These are phyloP conservation scores for Arctopsyche grandis DNA, from an alignment of 1,140 invertebrate genomes.

Conservation along the genomic window DNA sequence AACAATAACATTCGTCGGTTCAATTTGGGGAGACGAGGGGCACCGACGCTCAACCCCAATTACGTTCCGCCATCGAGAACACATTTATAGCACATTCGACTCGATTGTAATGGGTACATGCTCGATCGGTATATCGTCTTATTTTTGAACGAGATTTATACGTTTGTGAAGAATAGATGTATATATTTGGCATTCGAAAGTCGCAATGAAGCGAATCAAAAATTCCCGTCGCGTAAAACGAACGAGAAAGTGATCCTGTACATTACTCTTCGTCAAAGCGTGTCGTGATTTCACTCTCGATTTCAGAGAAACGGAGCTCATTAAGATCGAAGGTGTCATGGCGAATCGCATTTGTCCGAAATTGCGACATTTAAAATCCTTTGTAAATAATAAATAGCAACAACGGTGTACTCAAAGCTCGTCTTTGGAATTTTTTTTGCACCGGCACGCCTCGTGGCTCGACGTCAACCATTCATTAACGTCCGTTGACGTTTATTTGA, in stretches of 20 bases:
- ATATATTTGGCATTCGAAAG: too few relatives aligned
- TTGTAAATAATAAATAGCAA: slow-evolving; percentile 34
- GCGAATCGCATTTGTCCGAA: background rate
- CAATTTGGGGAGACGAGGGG: slow-evolving; percentile 29
- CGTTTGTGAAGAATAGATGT: too few relatives aligned
- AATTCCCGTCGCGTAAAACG: background rate
- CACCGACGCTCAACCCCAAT: slow-evolving; percentile 26
- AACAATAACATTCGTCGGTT: slow-evolving; percentile 44
- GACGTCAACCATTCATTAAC: slow-evolving; percentile 44
- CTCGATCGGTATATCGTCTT: too few relatives aligned
- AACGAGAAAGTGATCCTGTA: background rate
- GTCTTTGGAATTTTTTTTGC: slow-evolving; percentile 13
- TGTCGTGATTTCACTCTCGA: slow-evolving; percentile 26
- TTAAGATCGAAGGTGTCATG: slow-evolving; percentile 33
- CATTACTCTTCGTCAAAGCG: slow-evolving; percentile 26
- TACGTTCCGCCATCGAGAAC: slow-evolving; percentile 12
- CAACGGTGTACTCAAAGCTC: background rate
- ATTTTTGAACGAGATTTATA: too few relatives aligned
- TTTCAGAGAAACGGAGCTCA: background rate
- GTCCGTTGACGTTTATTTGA: slow-evolving; percentile 46
- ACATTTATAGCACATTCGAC: slow-evolving; percentile 6
- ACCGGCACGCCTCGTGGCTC: slow-evolving; percentile 10
- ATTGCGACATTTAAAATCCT: slow-evolving; percentile 25
- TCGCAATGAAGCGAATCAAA: background rate
- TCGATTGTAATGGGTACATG: background rate